phyloP scores from a whole-genome alignment of 2,797 vertebrate species.

The Pantherophis alleghaniensis region DNA sequence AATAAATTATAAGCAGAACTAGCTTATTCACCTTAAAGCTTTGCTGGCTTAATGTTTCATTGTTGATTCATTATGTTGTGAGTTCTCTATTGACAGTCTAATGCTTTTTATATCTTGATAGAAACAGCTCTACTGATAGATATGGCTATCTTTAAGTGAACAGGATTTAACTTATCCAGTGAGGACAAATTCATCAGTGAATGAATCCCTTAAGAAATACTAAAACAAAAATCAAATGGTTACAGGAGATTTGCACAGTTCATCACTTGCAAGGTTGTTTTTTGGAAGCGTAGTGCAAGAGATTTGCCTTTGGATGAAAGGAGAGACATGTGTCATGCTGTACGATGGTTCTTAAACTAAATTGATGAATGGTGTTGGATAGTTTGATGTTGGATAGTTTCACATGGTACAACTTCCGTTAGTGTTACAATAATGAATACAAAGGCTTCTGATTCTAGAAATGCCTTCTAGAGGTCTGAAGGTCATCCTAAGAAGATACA shows the following conservation, averaged over 20 bases:
- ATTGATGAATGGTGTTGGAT: neutral
- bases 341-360: slow-evolving; percentile 46
- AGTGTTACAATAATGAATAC: neutral
- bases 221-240: slow-evolving; percentile 74
- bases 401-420: neutral
- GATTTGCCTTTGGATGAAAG: slow-evolving; percentile 63
- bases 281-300: slow-evolving; percentile 60
- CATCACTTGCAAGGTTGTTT: slow-evolving; percentile 69
- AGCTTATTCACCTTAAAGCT: slow-evolving; percentile 73
- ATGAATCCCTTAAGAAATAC: slow-evolving; percentile 73
- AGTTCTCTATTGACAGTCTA: slow-evolving; percentile 71
- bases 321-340: slow-evolving; percentile 7
- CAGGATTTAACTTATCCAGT: slow-evolving; percentile 75
- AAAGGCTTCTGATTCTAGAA: neutral
- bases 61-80: slow-evolving; percentile 84
- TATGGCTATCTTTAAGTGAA: slow-evolving; percentile 75
- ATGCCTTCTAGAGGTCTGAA: neutral
- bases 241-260: slow-evolving; percentile 71
- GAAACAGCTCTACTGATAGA: slow-evolving; percentile 74
- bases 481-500: neutral
- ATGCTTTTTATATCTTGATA: slow-evolving; percentile 76
- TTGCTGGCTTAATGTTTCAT: slow-evolving; percentile 75
- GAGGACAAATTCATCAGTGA: slow-evolving; percentile 78
- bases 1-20: slow-evolving; percentile 77
- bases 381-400: neutral